phyloP scores from a whole-genome alignment of 2,797 vertebrate genomes.

The Gymnoscopelus braueri region DNA sequence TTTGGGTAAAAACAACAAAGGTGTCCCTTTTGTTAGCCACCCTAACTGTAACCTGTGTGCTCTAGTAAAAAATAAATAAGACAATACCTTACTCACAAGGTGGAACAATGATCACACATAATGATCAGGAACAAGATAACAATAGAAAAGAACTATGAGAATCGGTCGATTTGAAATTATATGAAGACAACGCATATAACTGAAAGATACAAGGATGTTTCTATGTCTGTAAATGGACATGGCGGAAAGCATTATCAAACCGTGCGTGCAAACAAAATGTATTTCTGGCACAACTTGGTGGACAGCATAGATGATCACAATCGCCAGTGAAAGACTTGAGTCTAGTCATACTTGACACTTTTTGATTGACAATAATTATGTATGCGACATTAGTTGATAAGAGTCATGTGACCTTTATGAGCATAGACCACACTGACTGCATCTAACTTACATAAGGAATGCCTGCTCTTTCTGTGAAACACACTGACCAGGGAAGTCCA shows the following conservation, averaged over 20 bases:
- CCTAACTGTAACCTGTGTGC: too few relatives aligned
- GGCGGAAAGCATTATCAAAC: conserved; percentile 14
- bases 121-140: too few relatives aligned
- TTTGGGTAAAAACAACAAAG: too few relatives aligned
- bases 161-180: conserved; percentile 19
- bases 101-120: too few relatives aligned
- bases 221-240: conserved; percentile 4
- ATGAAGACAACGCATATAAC: background rate
- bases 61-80: too few relatives aligned
- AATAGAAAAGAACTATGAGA: too few relatives aligned
- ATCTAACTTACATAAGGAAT: conserved; percentile 12
- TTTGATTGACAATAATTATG: too few relatives aligned
- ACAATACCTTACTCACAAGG: too few relatives aligned
- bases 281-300: conserved; percentile 29
- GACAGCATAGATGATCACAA: conserved; percentile 18
- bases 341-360: background rate
- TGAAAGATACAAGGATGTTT: background rate
- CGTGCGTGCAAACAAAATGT: conserved; percentile 14
- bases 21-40: too few relatives aligned
- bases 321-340: conserved; percentile 13
- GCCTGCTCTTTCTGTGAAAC: background rate
- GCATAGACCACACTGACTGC: too few relatives aligned
- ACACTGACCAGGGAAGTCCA: background rate
- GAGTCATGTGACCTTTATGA: too few relatives aligned
- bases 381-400: too few relatives aligned